Conservation (phyloP, 2,888 invertebrate genomes). For the Boloria euphrosyne region DNA sequence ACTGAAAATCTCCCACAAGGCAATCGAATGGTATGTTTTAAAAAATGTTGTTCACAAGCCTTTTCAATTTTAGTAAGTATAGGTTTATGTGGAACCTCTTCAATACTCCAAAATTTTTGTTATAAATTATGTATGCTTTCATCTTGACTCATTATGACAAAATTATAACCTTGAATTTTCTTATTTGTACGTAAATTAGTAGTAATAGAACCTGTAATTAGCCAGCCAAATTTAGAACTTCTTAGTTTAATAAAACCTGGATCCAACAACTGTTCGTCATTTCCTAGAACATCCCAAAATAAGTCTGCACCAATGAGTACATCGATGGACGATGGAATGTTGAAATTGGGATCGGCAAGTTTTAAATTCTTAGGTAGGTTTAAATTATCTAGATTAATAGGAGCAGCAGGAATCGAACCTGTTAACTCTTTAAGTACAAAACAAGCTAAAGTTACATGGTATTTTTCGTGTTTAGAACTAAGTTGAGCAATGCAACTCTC, state of each 20-base stretch:
- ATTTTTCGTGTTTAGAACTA: too few species aligned
- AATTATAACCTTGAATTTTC: too few species aligned
- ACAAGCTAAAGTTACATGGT: too few species aligned
- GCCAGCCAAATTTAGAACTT: too few species aligned
- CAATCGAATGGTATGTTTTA: neutral
- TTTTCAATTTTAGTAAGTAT: neutral
- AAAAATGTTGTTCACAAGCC: slow-evolving; percentile 2
- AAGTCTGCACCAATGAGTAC: slow-evolving; percentile 39
- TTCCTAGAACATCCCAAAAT: slow-evolving; percentile 29
- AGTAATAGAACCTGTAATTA: too few species aligned
- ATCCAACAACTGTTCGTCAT: slow-evolving; percentile 21
- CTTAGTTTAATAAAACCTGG: neutral
- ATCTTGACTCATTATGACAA: too few species aligned
- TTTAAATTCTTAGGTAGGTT: neutral
- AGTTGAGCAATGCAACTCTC: too few species aligned
- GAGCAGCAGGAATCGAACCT: too few species aligned
- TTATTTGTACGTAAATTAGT: too few species aligned
- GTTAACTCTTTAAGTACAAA: too few species aligned
- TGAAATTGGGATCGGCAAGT: slow-evolving; percentile 15
- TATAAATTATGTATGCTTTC: too few species aligned
- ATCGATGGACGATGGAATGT: slow-evolving; percentile 28
- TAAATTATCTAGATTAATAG: slow-evolving; percentile 2
- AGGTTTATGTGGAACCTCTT: neutral
- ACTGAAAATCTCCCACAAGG: neutral
- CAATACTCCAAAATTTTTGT: too few species aligned